Evolutionary conservation across 2,797 vertebrate genomes (phyloP).

Genomic region (Falco berigora): DNA sequence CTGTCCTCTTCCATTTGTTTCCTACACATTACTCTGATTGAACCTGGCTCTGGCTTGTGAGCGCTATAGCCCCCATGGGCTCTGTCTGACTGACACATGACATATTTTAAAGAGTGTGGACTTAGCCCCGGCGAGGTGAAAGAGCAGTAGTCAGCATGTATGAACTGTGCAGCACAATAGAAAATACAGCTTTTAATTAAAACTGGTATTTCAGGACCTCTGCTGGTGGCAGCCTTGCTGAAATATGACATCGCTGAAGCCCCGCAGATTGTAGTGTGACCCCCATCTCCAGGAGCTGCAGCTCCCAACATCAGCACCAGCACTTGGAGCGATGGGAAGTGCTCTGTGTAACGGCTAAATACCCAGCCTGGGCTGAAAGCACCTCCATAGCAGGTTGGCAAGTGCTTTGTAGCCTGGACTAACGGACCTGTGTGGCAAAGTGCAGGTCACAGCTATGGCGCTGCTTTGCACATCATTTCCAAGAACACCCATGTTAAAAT

Average conservation of each 20-base stretch:
- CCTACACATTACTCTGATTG: neutral
- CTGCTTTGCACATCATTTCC: neutral
- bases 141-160: slow-evolving; percentile 33
- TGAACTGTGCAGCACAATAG: neutral
- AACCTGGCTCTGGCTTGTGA: neutral
- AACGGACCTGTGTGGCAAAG: neutral
- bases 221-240: slow-evolving; percentile 31
- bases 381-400: rapidly evolving
- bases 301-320: neutral
- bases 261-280: neutral
- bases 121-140: neutral
- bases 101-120: neutral
- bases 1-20: neutral
- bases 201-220: slow-evolving; percentile 46
- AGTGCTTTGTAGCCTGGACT: neutral
- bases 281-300: neutral
- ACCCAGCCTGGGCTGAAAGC: neutral
- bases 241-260: neutral
- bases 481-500: neutral
- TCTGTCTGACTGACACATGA: neutral
- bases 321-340: neutral
- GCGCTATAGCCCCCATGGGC: neutral
- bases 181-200: slow-evolving; percentile 56
- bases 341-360: neutral
- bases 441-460: neutral